Evolutionary conservation across 2,888 invertebrate species (phyloP), one percentile per base, ranked within the genome.

Genomic region (Leucophenga montana): DNA sequence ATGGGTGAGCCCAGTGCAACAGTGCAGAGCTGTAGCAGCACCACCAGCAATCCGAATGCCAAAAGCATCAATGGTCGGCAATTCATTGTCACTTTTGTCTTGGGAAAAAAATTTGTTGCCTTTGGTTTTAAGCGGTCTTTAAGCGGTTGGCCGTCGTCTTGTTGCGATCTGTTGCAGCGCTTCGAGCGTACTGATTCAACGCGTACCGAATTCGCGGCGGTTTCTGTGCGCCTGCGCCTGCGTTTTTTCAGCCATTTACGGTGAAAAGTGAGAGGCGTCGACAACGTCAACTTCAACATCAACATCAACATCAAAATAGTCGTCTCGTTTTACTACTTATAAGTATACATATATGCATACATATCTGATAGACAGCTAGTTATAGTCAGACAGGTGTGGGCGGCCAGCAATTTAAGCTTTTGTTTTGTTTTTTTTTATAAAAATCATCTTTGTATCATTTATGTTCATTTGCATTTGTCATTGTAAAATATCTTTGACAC

Each of bases 1-100:
- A 90, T 90, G 31, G 90, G 88, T 27, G 80, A 71, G 5, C 83
- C 79, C 27, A 74, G 67, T 54, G 78, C 79, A 66, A 69, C 76
- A 67, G 73, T 71, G 70, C 69, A 82, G 46, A 79, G 66, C 31
- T 39, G 39, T 8, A 77, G 69, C 57, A 70, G 62, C n/a, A 78
- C 50, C 18, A 75, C 46, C 18, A 77, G 68, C 33, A 75, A 68
- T 39, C 72, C 59, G 11, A 73, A 67, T 67, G 72, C 68, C 50
- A 59, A 61, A 68, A 70, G 71, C 44, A 22, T 59, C 68, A 75
- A 71, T 64, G 68, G 68, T 59, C 69, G 71, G 20, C 66, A 68
- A 18, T 64, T 56, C 71, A 68, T 73, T 67, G 61, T 39, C 69
- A 73, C 74, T 72, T 71, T 61, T 65, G 67, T 31, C 74, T 31